These are phyloP conservation scores for Salpingus planirostris DNA, from an alignment of 2,888 invertebrate genomes.

Conservation along the genomic window DNA sequence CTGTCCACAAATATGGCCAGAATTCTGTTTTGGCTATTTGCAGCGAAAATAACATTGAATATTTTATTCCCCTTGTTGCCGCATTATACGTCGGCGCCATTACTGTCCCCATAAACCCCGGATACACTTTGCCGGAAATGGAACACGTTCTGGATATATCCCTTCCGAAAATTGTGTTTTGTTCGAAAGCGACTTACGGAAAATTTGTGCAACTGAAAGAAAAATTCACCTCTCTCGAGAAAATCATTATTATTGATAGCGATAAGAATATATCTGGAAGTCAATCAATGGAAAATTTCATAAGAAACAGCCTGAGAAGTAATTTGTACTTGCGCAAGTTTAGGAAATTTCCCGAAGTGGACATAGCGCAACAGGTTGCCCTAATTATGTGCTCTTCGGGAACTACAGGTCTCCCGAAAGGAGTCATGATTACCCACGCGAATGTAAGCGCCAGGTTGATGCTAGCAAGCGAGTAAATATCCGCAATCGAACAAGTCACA, in stretches of 20 bases:
- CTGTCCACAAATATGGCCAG: slow-evolving; percentile 17
- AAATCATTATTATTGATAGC: slow-evolving; percentile 47
- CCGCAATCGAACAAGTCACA: neutral
- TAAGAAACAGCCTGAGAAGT: too few relatives aligned
- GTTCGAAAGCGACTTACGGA: slow-evolving; percentile 42
- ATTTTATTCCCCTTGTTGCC: slow-evolving; percentile 25
- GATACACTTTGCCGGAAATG: slow-evolving; percentile 23
- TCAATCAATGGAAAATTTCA: too few relatives aligned
- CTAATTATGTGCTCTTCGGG: slow-evolving; percentile 55
- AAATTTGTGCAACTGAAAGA: slow-evolving; percentile 6
- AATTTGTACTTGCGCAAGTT: slow-evolving; percentile 11
- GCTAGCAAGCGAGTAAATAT: too few relatives aligned
- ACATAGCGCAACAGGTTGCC: slow-evolving; percentile 20
- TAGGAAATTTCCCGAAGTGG: slow-evolving; percentile 12
- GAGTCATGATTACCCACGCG: slow-evolving; percentile 53
- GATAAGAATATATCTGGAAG: neutral
- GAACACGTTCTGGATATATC: slow-evolving; percentile 53
- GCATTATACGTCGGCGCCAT: slow-evolving; percentile 23
- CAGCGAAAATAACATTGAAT: slow-evolving; percentile 26
- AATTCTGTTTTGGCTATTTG: slow-evolving; percentile 23
- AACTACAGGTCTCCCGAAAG: slow-evolving; percentile 61
- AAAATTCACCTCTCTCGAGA: slow-evolving; percentile 35
- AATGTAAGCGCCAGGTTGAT: too few relatives aligned
- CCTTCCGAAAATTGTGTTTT: slow-evolving; percentile 57
- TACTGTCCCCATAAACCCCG: slow-evolving; percentile 24